A percentile compares a stretch with the other conserved stretches of the same genome.
Conservation (phyloP, 2,113 vertebrate species). For the Nanorana parkeri region DNA sequence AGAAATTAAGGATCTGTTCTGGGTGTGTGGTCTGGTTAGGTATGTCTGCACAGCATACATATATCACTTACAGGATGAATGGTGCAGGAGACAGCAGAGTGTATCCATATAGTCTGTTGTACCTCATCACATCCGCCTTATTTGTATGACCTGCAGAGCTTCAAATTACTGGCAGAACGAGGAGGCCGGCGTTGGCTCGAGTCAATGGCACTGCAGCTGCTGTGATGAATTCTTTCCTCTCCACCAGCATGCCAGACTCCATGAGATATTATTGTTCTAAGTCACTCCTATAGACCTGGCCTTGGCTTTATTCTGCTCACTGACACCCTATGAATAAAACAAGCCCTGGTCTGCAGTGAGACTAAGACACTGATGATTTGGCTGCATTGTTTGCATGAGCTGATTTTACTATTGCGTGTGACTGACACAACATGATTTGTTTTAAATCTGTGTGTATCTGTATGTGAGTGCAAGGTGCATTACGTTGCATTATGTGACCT, state of each 20-base stretch:
- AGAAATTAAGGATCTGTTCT: background rate
- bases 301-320: constrained; percentile 13
- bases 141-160: constrained; percentile 53
- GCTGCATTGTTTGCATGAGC: background rate
- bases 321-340: background rate
- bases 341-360: background rate
- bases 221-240: constrained; percentile 47
- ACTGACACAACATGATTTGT: too few species aligned
- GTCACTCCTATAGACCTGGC: constrained; percentile 36
- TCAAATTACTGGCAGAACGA: constrained; percentile 37
- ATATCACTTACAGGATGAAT: constrained; percentile 30
- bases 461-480: too few species aligned
- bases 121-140: constrained; percentile 29
- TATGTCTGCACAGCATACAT: background rate
- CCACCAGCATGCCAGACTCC: constrained; percentile 10
- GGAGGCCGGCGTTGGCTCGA: constrained; percentile 27
- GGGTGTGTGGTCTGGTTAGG: background rate
- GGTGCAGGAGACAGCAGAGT: constrained; percentile 14
- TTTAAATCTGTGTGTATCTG: too few species aligned
- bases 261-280: constrained; percentile 28
- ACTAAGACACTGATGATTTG: background rate
- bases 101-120: constrained; percentile 14
- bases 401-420: background rate
- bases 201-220: constrained; percentile 46
- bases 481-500: background rate